Evolutionary conservation across 2,888 invertebrate species (phyloP).

Genomic region (Clitarchus hookeri): DNA sequence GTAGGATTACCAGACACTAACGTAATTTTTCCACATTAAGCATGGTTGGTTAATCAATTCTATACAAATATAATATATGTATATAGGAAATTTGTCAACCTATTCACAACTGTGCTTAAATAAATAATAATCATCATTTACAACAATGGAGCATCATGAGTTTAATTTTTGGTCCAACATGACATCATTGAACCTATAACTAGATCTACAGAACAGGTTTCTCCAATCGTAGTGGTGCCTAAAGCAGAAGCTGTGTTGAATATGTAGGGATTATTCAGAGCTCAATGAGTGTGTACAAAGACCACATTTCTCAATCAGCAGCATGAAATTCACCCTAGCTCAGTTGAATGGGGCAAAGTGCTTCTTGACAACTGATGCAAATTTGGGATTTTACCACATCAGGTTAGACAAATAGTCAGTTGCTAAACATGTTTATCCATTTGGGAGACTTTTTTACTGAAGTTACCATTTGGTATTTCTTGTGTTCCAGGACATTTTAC

Average conservation of each 20-base stretch:
- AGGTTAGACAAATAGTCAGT: background rate
- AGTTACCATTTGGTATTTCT: constrained; percentile 44
- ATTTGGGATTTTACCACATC: constrained; percentile 21
- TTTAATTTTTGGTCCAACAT: constrained; percentile 36
- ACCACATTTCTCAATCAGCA: constrained; percentile 1
- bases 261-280: background rate
- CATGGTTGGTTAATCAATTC: too few relatives aligned
- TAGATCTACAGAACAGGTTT: constrained; percentile 49
- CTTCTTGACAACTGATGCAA: constrained; percentile 22
- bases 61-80: too few relatives aligned
- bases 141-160: too few relatives aligned
- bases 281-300: constrained; percentile 42
- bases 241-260: background rate
- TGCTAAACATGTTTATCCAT: constrained; percentile 39
- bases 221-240: constrained; percentile 49
- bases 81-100: too few relatives aligned
- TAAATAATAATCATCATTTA: too few relatives aligned
- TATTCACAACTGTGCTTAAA: too few relatives aligned
- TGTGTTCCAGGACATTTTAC: constrained; percentile 42
- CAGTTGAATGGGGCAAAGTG: background rate
- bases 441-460: constrained; percentile 36
- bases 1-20: too few relatives aligned
- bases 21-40: too few relatives aligned
- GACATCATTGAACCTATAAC: constrained; percentile 48
- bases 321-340: background rate